Evolutionary conservation across 2,888 invertebrate species (phyloP), one percentile per base, ranked within the genome.

Genomic region (Pristionchus arcanus): DNA sequence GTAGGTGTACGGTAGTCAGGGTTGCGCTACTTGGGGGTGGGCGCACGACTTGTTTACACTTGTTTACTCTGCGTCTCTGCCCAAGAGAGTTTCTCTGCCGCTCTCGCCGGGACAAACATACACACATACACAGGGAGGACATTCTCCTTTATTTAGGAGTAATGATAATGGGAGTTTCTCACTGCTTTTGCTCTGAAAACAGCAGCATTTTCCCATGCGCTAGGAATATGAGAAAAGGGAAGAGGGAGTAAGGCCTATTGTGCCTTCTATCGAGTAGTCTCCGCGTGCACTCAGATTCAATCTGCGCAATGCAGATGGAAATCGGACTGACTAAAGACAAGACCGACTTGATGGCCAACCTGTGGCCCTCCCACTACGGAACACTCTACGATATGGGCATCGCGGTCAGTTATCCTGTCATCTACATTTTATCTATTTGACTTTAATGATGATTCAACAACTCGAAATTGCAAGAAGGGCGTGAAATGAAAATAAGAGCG

Each of bases 331-430:
- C 28, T 31, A 86, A 66, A 28, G 86, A 63, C 16, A 31, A 86
- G 37, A 53, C 53, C 25, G 66, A 86, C 28, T 71, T 71, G 31
- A 87, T 87, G 87, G 71, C 71, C 34, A 42, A n/a, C 21, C 15
- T 31, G 7, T 87, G 87, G 87, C 87, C 87, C 11, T 49, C 68
- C n/a, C 87, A 87, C 87, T 87, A 87, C 53, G 87, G 87, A 68
- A 87, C 68, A 1, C 71, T 87, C 28, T 87, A 49, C 31, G 87
- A 87, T 71, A 87, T 87, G 87, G 87, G 87, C n/a, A n/a, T 71
- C 11, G 37, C 71, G 68, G 87, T 87, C 4, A 68, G 68, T 13
- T 42, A 31, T 11, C 11, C n/a, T 63, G 7, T 25, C 59, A 19
- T 59, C 21, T 59, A 3, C 5, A 16, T 59, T 4, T 19, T 15